Percentiles rank a stretch among this genome's conserved stretches.
phyloP scores from a whole-genome alignment of 1,140 invertebrate genomes.

The Melanaphis sacchari region DNA sequence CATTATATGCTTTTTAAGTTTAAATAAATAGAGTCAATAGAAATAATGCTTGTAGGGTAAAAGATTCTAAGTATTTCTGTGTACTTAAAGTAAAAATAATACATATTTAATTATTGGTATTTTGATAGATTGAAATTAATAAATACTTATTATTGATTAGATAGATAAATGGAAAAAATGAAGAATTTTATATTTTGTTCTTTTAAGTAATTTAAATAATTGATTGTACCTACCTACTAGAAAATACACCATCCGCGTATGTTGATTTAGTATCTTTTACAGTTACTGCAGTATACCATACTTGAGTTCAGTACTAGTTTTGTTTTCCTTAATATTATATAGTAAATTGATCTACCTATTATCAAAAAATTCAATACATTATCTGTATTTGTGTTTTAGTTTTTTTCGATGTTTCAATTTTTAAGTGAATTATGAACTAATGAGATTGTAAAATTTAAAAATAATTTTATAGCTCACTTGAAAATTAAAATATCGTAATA shows the following conservation, averaged over 20 bases:
- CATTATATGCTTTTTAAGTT: not conserved
- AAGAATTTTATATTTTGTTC: not conserved
- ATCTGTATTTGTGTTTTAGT: not conserved
- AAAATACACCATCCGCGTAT: not conserved
- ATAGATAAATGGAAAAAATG: not conserved
- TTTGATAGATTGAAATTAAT: not conserved
- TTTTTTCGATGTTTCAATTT: not conserved
- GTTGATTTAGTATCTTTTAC: not conserved
- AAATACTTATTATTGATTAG: too few species aligned
- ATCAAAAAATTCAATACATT: not conserved
- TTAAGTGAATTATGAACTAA: not conserved
- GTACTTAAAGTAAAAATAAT: not conserved
- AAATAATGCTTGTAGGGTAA: not conserved
- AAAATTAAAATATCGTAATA: not conserved
- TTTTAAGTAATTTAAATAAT: not conserved
- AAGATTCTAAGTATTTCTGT: not conserved
- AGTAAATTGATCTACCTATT: not conserved
- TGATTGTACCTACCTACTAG: not conserved
- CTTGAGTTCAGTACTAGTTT: not conserved
- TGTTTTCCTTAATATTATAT: not conserved
- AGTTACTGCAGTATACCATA: not conserved
- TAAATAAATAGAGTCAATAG: not conserved
- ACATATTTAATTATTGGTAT: not conserved
- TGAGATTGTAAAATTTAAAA: not conserved
- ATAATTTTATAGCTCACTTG: not conserved